Percentiles rank a stretch among this genome's conserved stretches.
These are phyloP conservation scores for Agonopterix alstromeriana DNA, from an alignment of 2,888 invertebrate genomes.

Conservation along the genomic window DNA sequence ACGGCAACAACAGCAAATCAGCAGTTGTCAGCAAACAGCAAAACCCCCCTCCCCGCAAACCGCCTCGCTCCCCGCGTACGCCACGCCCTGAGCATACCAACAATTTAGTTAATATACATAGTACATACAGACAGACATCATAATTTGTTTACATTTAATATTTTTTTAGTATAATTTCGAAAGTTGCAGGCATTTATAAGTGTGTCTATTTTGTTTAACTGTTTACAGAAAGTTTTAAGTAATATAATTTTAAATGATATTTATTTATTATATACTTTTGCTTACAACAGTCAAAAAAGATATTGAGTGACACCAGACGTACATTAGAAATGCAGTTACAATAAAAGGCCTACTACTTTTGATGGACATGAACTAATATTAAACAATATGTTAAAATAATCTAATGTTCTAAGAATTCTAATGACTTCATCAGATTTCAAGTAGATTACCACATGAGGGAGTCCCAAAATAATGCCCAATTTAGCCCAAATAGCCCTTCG, in stretches of 20 bases:
- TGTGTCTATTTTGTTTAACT: no score
- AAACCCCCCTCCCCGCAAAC: conserved; percentile 62
- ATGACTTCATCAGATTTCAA: conserved; percentile 1
- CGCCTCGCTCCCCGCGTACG: conserved; percentile 66
- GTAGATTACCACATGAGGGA: conserved; percentile 53
- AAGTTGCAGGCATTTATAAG: no score
- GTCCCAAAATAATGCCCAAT: conserved; percentile 58
- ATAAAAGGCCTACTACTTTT: conserved; percentile 2
- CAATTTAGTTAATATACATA: conserved; percentile 55
- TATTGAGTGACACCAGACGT: no score
- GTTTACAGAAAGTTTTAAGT: no score
- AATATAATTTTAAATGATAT: no score
- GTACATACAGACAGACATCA: conserved; percentile 17
- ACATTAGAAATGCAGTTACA: no score
- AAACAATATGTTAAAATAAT: background rate
- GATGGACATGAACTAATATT: background rate
- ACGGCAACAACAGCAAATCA: conserved; percentile 74
- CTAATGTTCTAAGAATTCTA: background rate
- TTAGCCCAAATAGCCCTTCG: conserved; percentile 52
- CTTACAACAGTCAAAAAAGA: no score
- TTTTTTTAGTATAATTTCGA: no score
- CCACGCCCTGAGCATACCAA: conserved; percentile 75
- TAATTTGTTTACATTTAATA: conserved; percentile 2
- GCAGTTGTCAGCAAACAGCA: conserved; percentile 73
- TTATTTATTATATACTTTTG: no score